Conservation (phyloP, 2,797 vertebrate species). For the Cuculus canorus region DNA sequence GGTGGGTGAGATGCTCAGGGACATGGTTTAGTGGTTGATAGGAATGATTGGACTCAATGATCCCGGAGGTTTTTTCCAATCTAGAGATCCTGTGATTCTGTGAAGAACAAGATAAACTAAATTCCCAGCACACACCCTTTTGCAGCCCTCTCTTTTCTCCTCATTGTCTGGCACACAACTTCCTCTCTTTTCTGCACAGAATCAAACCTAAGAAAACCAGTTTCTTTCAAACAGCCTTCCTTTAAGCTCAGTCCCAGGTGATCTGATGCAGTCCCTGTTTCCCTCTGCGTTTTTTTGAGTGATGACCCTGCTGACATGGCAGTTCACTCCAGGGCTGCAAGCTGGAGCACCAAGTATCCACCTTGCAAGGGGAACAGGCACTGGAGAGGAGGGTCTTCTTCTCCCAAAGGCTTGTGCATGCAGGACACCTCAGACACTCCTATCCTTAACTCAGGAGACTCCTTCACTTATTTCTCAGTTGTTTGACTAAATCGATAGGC, state of each 20-base stretch:
- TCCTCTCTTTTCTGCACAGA: neutral
- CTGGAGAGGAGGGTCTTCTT: neutral
- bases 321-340: neutral
- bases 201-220: neutral
- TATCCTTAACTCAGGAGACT: neutral
- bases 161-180: neutral
- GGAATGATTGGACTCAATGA: too few relatives aligned
- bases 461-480: neutral
- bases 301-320: neutral
- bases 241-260: neutral
- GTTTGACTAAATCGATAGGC: neutral
- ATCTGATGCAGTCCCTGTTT: neutral
- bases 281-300: neutral
- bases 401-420: neutral
- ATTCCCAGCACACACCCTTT: neutral
- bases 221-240: neutral
- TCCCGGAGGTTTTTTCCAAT: too few relatives aligned
- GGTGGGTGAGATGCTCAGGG: too few relatives aligned
- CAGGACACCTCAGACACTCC: neutral
- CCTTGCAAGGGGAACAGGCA: rapidly evolving
- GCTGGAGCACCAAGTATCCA: neutral
- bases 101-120: too few relatives aligned
- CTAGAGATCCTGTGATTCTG: too few relatives aligned
- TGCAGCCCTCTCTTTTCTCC: neutral
- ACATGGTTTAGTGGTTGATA: too few relatives aligned